Evolutionary conservation across 1,140 invertebrate genomes (phyloP).

Genomic region (Maconellicoccus hirsutus): DNA sequence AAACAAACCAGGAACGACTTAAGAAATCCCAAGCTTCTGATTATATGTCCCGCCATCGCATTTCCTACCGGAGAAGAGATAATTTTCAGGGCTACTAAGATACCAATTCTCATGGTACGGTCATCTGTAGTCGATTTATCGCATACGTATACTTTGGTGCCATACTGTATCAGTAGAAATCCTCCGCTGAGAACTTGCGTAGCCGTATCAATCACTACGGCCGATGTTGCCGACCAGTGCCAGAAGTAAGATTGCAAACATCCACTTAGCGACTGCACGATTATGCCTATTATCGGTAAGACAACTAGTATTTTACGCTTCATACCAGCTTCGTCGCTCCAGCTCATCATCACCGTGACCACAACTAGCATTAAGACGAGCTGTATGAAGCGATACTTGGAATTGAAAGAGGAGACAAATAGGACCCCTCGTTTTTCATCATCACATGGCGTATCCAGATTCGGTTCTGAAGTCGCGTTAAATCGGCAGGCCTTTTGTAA

Average conservation of each 20-base stretch:
- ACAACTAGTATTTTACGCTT: slow-evolving; percentile 38
- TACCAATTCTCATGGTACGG: neutral
- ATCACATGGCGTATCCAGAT: neutral
- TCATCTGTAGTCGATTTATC: neutral
- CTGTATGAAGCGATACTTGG: neutral
- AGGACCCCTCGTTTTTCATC: neutral
- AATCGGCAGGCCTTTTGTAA: neutral
- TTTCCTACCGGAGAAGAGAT: neutral
- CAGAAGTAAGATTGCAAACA: slow-evolving; percentile 27
- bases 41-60: neutral
- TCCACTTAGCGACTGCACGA: slow-evolving; percentile 24
- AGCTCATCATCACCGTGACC: slow-evolving; percentile 31
- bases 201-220: slow-evolving; percentile 26
- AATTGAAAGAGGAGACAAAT: neutral
- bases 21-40: neutral
- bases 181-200: neutral
- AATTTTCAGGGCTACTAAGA: neutral
- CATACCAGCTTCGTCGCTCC: slow-evolving; percentile 29
- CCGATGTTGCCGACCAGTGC: slow-evolving; percentile 26
- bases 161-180: neutral
- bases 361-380: slow-evolving; percentile 27
- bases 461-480: neutral
- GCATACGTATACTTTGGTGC: neutral
- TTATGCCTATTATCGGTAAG: slow-evolving; percentile 32
- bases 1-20: neutral